These are phyloP conservation scores for Meles meles DNA, from an alignment of 2,113 vertebrate genomes.

Conservation along the genomic window DNA sequence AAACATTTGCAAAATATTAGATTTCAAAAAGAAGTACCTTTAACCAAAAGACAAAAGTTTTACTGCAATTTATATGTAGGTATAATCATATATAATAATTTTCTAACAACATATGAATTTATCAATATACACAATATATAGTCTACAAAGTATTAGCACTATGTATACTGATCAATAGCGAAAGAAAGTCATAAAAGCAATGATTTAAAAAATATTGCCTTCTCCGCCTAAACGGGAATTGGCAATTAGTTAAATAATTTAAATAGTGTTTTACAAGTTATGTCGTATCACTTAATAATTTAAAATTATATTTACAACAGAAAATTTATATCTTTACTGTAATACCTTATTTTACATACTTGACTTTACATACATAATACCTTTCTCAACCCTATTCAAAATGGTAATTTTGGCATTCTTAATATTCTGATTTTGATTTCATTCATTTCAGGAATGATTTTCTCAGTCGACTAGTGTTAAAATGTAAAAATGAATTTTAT, in stretches of 20 bases:
- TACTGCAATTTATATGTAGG: neutral
- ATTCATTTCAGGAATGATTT: neutral
- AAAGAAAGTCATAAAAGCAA: neutral
- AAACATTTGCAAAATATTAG: neutral
- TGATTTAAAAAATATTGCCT: neutral
- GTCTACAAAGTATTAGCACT: neutral
- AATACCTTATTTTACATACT: neutral
- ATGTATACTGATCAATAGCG: neutral
- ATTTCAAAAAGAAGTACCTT: neutral
- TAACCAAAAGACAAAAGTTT: neutral
- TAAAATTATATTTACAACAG: neutral
- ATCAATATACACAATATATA: neutral
- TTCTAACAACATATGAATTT: neutral
- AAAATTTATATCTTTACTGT: neutral
- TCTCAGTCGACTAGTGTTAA: neutral
- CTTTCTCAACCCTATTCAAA: neutral
- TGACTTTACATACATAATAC: neutral
- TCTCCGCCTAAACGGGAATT: neutral
- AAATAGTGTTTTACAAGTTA: neutral
- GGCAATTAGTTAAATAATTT: neutral
- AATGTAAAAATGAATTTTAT: constrained; percentile 39
- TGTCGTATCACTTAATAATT: neutral
- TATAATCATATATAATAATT: neutral
- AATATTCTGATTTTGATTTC: neutral
- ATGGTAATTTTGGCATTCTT: neutral